phyloP scores from a whole-genome alignment of 2,113 vertebrate species.

The Lanius ludovicianus region DNA sequence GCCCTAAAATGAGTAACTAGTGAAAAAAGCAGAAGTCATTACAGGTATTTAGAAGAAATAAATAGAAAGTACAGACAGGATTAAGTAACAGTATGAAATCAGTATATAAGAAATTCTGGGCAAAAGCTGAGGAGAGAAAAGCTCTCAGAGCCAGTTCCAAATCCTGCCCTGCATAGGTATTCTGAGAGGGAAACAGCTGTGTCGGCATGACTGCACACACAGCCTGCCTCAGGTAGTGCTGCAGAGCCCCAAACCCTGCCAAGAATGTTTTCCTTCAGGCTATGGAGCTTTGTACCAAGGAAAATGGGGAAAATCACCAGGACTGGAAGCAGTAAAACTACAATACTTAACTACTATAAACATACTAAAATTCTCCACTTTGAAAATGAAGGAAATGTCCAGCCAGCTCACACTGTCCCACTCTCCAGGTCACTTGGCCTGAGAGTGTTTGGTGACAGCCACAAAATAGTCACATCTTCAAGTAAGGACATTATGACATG shows the following conservation, averaged over 20 bases:
- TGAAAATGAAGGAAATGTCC: neutral
- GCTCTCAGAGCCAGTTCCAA: neutral
- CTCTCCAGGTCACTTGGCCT: neutral
- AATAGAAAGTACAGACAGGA: neutral
- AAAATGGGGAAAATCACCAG: neutral
- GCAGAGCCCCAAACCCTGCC: constrained; percentile 2
- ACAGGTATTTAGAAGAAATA: neutral
- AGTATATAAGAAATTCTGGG: neutral
- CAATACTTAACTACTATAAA: neutral
- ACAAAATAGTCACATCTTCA: accelerated
- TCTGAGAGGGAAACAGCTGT: neutral
- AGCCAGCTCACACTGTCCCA: neutral
- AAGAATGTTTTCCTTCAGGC: neutral
- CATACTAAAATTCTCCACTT: neutral
- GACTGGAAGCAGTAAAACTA: neutral
- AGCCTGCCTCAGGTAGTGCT: neutral
- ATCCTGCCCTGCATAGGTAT: neutral
- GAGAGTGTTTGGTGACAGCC: accelerated
- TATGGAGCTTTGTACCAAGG: neutral
- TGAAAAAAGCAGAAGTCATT: neutral
- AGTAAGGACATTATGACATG: neutral
- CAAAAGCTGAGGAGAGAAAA: neutral
- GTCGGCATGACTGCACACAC: neutral
- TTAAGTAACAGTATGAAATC: neutral
- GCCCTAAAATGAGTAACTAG: neutral